Conservation (phyloP, 2,888 invertebrate genomes). For the Holacanthella duospinosa region DNA sequence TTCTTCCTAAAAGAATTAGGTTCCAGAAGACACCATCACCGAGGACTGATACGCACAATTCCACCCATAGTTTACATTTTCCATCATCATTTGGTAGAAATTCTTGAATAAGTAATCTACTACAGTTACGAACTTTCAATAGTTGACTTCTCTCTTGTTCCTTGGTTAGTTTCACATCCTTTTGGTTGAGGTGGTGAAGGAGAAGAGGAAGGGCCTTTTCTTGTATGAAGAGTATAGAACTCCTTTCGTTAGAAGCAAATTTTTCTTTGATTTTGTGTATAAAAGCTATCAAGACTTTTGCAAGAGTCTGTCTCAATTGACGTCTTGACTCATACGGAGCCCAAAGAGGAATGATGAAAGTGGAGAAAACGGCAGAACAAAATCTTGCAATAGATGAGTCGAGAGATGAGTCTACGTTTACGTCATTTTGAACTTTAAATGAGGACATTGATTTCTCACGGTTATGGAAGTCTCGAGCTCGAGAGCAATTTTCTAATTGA, state of each 20-base stretch:
- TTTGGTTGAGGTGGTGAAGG: slow-evolving; percentile 11
- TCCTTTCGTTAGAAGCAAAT: slow-evolving; percentile 1
- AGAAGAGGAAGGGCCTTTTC: slow-evolving; percentile 14
- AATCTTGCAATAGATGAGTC: slow-evolving; percentile 30
- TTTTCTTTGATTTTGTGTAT: slow-evolving; percentile 17
- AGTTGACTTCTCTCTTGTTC: not conserved
- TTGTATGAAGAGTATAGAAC: not conserved
- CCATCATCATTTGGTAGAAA: slow-evolving; percentile 23
- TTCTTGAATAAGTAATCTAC: slow-evolving; percentile 18
- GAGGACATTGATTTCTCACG: not conserved
- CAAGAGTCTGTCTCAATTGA: slow-evolving; percentile 25
- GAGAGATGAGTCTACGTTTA: slow-evolving; percentile 5
- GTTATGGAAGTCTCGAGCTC: not conserved
- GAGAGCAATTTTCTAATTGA: slow-evolving; percentile 8
- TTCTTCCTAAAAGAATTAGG: slow-evolving; percentile 28
- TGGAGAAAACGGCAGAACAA: slow-evolving; percentile 26
- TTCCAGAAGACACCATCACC: slow-evolving; percentile 35
- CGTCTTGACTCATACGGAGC: slow-evolving; percentile 33
- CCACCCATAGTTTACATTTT: slow-evolving; percentile 33
- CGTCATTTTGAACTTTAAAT: not conserved
- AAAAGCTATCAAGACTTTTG: slow-evolving; percentile 24
- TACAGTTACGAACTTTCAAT: slow-evolving; percentile 22
- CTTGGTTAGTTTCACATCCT: not conserved
- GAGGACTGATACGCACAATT: slow-evolving; percentile 32
- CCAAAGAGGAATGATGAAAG: slow-evolving; percentile 29